Conservation (phyloP, 2,888 invertebrate genomes). For the Rhagonycha lutea region DNA sequence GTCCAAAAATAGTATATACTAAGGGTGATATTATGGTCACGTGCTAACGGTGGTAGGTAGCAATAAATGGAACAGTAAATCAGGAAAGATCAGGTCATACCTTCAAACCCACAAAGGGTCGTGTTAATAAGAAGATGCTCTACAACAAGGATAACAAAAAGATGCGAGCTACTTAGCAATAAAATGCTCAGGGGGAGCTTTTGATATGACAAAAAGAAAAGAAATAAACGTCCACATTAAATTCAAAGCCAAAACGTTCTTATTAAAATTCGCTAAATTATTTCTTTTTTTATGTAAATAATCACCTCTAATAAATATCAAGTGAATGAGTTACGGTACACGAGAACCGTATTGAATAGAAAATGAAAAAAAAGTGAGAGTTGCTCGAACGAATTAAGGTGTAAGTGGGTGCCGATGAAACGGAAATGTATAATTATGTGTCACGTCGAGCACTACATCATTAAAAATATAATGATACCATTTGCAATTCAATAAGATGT, state of each 20-base stretch:
- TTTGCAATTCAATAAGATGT: background rate
- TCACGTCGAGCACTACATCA: background rate
- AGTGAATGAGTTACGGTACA: background rate
- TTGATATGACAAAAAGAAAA: background rate
- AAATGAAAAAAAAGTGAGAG: constrained; percentile 15
- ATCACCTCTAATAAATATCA: constrained; percentile 2
- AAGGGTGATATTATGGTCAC: constrained; percentile 1
- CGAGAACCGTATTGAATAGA: background rate
- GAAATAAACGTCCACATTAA: background rate
- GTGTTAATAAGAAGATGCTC: constrained; percentile 2
- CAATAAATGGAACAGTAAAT: constrained; percentile 13
- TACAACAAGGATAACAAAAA: constrained; percentile 12
- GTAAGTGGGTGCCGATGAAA: background rate
- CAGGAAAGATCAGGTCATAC: constrained; percentile 12
- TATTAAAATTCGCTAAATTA: background rate
- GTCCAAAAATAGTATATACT: background rate
- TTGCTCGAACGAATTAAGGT: constrained; percentile 7
- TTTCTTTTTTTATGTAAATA: constrained; percentile 1
- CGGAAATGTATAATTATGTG: constrained; percentile 2
- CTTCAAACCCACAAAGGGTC: constrained; percentile 12
- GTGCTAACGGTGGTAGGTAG: constrained; percentile 14
- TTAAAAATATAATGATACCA: background rate
- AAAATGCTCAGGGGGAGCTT: constrained; percentile 6
- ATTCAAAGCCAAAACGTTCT: constrained; percentile 6
- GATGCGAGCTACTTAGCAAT: constrained; percentile 11